These are phyloP conservation scores for Synchiropus splendidus DNA, from an alignment of 2,113 vertebrate species.

Conservation along the genomic window DNA sequence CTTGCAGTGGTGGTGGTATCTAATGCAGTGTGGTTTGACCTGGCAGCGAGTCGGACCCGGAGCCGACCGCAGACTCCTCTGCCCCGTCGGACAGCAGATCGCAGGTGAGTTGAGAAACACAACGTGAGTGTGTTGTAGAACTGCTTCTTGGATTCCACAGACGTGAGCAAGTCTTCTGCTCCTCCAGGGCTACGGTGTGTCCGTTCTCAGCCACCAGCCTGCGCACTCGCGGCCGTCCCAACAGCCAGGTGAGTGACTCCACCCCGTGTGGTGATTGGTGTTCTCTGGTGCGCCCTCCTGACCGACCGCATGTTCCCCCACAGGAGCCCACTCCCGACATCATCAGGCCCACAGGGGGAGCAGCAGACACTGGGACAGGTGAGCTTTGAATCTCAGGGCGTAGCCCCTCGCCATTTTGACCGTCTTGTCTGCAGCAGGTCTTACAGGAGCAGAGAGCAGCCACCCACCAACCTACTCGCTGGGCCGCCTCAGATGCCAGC, in stretches of 20 bases:
- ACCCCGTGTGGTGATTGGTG: slow-evolving; percentile 1
- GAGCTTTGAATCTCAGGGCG: neutral
- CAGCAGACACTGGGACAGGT: slow-evolving; percentile 55
- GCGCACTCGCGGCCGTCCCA: slow-evolving; percentile 40
- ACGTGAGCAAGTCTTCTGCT: too few relatives aligned
- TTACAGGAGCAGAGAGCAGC: slow-evolving; percentile 41
- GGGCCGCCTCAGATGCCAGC: slow-evolving; percentile 22
- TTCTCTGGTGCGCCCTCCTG: slow-evolving; percentile 2
- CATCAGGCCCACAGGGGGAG: slow-evolving; percentile 41
- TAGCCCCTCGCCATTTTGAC: too few relatives aligned
- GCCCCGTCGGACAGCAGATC: slow-evolving; percentile 23
- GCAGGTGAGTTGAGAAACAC: slow-evolving; percentile 24
- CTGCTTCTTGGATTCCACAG: neutral
- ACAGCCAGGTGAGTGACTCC: slow-evolving; percentile 46
- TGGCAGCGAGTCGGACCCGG: slow-evolving; percentile 33
- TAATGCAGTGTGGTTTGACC: slow-evolving; percentile 4
- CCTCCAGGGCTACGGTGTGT: slow-evolving; percentile 77
- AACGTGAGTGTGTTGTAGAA: neutral
- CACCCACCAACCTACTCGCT: slow-evolving; percentile 23
- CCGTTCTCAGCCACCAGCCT: slow-evolving; percentile 75
- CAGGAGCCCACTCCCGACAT: slow-evolving; percentile 41
- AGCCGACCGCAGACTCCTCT: slow-evolving; percentile 19
- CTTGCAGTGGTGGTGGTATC: neutral
- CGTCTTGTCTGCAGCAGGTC: slow-evolving; percentile 19
- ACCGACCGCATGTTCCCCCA: neutral